Evolutionary conservation across 2,797 vertebrate species (phyloP), one percentile per base, ranked within the genome.

Genomic region (Morelia viridis): DNA sequence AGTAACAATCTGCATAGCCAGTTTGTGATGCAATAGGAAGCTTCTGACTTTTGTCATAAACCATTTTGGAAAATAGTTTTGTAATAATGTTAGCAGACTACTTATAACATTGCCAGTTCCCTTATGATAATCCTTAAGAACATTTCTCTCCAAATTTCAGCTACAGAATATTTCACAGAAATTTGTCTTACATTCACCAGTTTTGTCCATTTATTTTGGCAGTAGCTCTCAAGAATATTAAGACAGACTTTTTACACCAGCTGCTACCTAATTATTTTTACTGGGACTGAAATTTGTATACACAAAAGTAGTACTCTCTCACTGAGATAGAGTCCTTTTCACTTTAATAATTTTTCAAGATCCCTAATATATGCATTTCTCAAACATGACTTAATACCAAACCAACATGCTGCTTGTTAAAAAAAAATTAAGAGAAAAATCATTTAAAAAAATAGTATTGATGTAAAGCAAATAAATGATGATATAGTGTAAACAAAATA

Each of bases 1-100:
- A 60, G 56, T 94, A 93, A 92, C 89, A 85, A 94, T 91, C 13
- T 88, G 64, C 57, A 93, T 2, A 89, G n/a, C 12, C 24, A 95
- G 90, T 60, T 92, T 91, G 60, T 60, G 92, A 17, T 58, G 89
- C 94, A 96, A 88, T 0, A 41, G 88, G 56, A 91, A 57, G 71
- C 68, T 92, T 93, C 7, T 53, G 4, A 0, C 57, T 91, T 50
- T n/a, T 12, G 90, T 61, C 46, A 90, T 86, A 76, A 93, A 90
- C n/a, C 2, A 88, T 46, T 61, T 31, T 62, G 60, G 92, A 87
- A 89, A 90, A 92, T 22, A 3, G 24, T 87, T 92, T 93, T 85
- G 89, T 88, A 88, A 76, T 65, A 84, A n/a, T 84, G 85, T 60
- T 85, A 13, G 9, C 13, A 83, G n/a, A 87, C 11, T 87, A 62